Evolutionary conservation across 2,888 invertebrate species (phyloP).

Genomic region (Orthosia gothica): DNA sequence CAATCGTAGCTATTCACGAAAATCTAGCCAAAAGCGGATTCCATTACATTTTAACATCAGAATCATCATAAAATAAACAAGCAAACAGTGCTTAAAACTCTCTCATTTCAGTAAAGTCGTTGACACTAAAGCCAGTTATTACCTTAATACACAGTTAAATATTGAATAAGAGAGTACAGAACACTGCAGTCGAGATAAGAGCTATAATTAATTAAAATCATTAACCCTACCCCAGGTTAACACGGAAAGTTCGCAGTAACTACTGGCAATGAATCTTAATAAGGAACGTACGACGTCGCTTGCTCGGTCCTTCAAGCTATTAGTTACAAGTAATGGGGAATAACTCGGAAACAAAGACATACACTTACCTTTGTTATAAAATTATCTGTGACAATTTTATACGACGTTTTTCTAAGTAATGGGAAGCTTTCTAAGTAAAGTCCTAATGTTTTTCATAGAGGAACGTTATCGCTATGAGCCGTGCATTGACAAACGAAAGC

Average conservation of each 20-base stretch:
- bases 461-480: conserved; percentile 39
- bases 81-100: conserved; percentile 25
- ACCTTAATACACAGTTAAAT: conserved; percentile 56
- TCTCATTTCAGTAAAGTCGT: conserved; percentile 32
- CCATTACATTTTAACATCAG: conserved; percentile 16
- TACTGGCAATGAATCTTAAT: conserved; percentile 69
- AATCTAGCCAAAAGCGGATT: not conserved
- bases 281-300: conserved; percentile 53
- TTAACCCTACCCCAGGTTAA: conserved; percentile 64
- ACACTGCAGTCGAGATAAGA: conserved; percentile 62
- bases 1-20: not conserved
- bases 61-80: conserved; percentile 33
- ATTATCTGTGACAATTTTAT: conserved; percentile 63
- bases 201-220: conserved; percentile 68
- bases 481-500: conserved; percentile 58
- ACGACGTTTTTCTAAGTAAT: conserved; percentile 57
- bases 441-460: conserved; percentile 47
- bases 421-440: conserved; percentile 31
- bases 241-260: conserved; percentile 67
- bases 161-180: conserved; percentile 61
- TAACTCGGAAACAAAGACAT: conserved; percentile 65
- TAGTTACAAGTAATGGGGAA: conserved; percentile 64
- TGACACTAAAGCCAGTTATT: conserved; percentile 43
- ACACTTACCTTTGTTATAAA: conserved; percentile 55
- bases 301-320: conserved; percentile 56